phyloP scores from a whole-genome alignment of 2,888 invertebrate species.

The Trissolcus brochymenae region DNA sequence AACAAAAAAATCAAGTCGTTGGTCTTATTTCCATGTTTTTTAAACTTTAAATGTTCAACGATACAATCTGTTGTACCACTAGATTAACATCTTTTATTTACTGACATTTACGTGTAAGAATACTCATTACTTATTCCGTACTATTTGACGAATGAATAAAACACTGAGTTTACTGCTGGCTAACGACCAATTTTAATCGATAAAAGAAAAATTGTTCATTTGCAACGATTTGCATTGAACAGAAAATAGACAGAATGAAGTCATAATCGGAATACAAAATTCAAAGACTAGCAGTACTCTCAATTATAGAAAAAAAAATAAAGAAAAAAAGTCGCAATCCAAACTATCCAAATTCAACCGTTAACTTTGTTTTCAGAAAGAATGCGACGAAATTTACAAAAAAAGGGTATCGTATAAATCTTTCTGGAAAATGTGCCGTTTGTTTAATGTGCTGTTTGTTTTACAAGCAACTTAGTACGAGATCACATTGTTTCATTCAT shows the following conservation, averaged over 20 bases:
- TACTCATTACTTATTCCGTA: constrained; percentile 23
- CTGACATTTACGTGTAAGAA: constrained; percentile 48
- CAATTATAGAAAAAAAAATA: constrained; percentile 4
- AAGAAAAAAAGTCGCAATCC: constrained; percentile 1
- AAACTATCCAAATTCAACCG: constrained; percentile 67
- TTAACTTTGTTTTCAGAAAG: constrained; percentile 84
- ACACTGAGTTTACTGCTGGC: too few species aligned
- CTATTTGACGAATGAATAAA: too few species aligned
- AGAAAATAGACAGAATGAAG: too few species aligned
- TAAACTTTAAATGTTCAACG: not conserved
- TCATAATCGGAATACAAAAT: not conserved
- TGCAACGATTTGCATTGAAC: not conserved
- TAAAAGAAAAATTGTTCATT: not conserved
- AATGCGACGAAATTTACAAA: constrained; percentile 90
- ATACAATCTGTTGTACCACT: constrained; percentile 4
- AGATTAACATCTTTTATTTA: constrained; percentile 1
- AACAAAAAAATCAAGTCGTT: too few species aligned
- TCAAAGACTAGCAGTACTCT: constrained; percentile 9
- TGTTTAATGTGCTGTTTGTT: constrained; percentile 75
- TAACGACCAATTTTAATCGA: too few species aligned
- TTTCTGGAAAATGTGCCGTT: constrained; percentile 76
- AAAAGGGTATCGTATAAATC: constrained; percentile 84
- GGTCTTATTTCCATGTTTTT: too few species aligned
- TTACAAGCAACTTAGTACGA: constrained; percentile 67
- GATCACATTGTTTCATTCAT: constrained; percentile 69